These are phyloP conservation scores for Hydrotaea cyrtoneurina DNA, from an alignment of 2,888 invertebrate genomes.

Conservation along the genomic window DNA sequence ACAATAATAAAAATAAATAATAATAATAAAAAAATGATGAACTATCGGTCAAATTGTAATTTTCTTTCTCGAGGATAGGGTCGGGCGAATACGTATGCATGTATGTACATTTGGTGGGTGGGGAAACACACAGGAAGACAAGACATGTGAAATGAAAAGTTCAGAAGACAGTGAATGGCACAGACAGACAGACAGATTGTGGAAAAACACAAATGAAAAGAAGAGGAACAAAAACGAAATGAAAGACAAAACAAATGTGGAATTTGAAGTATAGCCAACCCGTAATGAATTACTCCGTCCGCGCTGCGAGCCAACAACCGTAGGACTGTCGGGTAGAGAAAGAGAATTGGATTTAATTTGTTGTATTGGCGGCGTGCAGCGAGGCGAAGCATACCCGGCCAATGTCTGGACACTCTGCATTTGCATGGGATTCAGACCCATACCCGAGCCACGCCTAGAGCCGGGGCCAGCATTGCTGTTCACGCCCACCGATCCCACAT, in stretches of 20 bases:
- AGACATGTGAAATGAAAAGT: not conserved
- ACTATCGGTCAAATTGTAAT: not conserved
- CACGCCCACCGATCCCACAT: conserved; percentile 81
- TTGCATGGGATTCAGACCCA: conserved; percentile 82
- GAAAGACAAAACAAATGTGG: conserved; percentile 49
- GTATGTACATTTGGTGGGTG: not conserved
- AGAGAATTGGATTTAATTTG: conserved; percentile 94
- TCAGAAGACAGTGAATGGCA: not conserved
- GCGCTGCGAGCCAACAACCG: conserved; percentile 89
- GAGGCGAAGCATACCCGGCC: conserved; percentile 84
- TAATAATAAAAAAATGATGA: no score
- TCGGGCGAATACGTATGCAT: not conserved
- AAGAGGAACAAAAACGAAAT: conserved; percentile 1
- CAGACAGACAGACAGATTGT: not conserved
- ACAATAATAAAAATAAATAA: no score
- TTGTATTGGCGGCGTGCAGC: conserved; percentile 89
- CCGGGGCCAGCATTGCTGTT: conserved; percentile 80
- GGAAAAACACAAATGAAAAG: conserved; percentile 19
- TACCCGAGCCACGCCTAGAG: conserved; percentile 87
- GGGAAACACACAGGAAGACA: not conserved
- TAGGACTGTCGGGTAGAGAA: conserved; percentile 93
- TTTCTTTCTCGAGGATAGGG: not conserved
- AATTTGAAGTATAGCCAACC: conserved; percentile 81
- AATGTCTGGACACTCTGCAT: conserved; percentile 81
- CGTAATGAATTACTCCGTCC: conserved; percentile 93